Base-by-base conservation (phyloP, 2,888 invertebrate genomes). In the Parnassius mnemosyne region DNA sequence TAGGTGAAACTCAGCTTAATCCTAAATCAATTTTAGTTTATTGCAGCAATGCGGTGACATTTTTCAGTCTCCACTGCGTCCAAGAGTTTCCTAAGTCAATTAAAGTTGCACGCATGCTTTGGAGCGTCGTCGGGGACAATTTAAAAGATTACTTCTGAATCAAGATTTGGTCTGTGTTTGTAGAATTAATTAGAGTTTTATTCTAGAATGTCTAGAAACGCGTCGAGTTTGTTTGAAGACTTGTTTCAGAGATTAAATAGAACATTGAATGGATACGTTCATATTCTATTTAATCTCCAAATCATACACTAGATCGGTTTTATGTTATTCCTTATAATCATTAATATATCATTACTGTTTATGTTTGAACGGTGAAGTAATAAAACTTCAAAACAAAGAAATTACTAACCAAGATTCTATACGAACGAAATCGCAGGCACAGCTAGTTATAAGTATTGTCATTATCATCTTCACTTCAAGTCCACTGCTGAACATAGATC, bases 41-140 rank as follows among this genome's bases (percentile, higher is more conserved):
- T 54, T 53, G 49, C 53, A 49, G 41, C 20, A 53, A 53, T 34
- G 49, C 20, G 49, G 20, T 34, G 10, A 53, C 47, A 53, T 10
- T 49, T 47, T 53, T 47, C 9, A 42, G 47, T 42, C 12, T 13
- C n/a, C 42, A 41, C 59, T 53, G 47, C 59, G 47, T 53, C 53
- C 59, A 60, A 47, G 47, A 60, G 53, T 60, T 60, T 60, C 53
- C 20, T 53, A 60, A 60, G 53, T 60, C 60, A 54, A 60, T 54
- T 60, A 53, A 60, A 60, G 53, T 60, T 60, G 60, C 60, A 54
- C 60, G 10, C 42, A 54, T 49, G 12, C 10, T 16, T 16, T 53
- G 47, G 16, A 41, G 42, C 13, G 53, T 42, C 34, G 20, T 54
- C 53, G 47, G 53, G 47, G 53, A 60, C 53, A 10, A 54, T 54